phyloP scores from a whole-genome alignment of 2,113 vertebrate species.

The Pollachius pollachius region DNA sequence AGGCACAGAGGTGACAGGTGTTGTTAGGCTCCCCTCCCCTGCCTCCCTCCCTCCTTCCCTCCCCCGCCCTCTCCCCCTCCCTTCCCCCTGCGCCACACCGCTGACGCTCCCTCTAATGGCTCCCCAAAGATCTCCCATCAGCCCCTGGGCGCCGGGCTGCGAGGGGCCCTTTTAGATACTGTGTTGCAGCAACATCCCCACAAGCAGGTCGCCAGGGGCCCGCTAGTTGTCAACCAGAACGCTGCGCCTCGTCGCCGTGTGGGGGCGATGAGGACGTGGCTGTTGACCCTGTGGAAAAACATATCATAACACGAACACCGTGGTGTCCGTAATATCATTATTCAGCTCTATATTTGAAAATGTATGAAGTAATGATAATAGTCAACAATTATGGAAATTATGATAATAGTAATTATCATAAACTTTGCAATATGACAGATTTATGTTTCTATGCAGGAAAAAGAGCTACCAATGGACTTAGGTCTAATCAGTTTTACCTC shows the following conservation, averaged over 20 bases:
- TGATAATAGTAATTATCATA: too few relatives aligned
- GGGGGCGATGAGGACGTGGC: too few relatives aligned
- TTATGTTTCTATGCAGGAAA: too few relatives aligned
- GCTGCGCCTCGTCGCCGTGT: not conserved
- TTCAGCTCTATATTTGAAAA: too few relatives aligned
- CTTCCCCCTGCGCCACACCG: slow-evolving; percentile 53
- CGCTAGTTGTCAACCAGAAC: slow-evolving; percentile 34
- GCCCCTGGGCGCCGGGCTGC: slow-evolving; percentile 67
- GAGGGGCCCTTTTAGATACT: slow-evolving; percentile 76
- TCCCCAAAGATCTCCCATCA: slow-evolving; percentile 76
- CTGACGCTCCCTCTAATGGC: slow-evolving; percentile 74
- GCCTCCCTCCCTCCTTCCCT: slow-evolving; percentile 61
- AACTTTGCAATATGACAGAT: too few relatives aligned
- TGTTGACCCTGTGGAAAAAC: too few relatives aligned
- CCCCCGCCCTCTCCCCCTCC: slow-evolving; percentile 64
- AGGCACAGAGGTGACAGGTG: slow-evolving; percentile 81
- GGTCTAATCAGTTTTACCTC: too few relatives aligned
- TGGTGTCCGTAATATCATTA: too few relatives aligned
- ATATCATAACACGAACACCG: too few relatives aligned
- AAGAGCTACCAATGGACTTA: too few relatives aligned
- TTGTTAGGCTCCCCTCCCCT: slow-evolving; percentile 79
- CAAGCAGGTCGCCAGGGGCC: slow-evolving; percentile 49
- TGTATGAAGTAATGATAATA: too few relatives aligned
- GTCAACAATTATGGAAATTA: too few relatives aligned
- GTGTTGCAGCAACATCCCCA: slow-evolving; percentile 68